A percentile compares a stretch with the other conserved stretches of the same genome.
These are phyloP conservation scores for Agrochola lota DNA, from an alignment of 2,888 invertebrate genomes.

Conservation along the genomic window DNA sequence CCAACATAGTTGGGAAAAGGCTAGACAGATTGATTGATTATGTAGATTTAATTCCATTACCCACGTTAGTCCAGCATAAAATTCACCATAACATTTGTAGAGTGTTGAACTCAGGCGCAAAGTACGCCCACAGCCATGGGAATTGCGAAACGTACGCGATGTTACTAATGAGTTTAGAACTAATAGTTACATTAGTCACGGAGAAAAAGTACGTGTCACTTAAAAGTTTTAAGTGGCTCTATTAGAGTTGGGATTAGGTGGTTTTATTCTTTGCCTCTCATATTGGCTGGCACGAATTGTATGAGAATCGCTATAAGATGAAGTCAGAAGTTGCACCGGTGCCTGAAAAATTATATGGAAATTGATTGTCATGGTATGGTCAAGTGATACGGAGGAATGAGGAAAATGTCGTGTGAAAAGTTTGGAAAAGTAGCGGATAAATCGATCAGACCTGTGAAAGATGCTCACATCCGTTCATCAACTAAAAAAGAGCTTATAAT, in stretches of 20 bases:
- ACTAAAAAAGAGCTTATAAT: too few species aligned
- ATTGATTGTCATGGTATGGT: background rate
- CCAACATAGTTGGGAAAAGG: too few species aligned
- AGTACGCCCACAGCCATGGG: slow-evolving; percentile 28
- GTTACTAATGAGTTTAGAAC: slow-evolving; percentile 40
- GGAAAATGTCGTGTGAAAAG: too few species aligned
- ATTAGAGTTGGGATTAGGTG: background rate
- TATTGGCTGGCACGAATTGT: background rate
- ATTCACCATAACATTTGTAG: slow-evolving; percentile 44
- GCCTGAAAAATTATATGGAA: background rate
- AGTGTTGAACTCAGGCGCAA: slow-evolving; percentile 45
- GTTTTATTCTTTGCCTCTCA: background rate
- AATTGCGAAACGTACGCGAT: slow-evolving; percentile 25
- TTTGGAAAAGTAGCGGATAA: too few species aligned
- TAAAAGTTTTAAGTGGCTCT: slow-evolving; percentile 4
- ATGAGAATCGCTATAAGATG: background rate
- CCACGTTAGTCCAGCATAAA: slow-evolving; percentile 16
- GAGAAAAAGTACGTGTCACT: slow-evolving; percentile 12
- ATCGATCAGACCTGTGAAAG: too few species aligned
- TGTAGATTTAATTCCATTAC: slow-evolving; percentile 7
- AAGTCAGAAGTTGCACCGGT: background rate
- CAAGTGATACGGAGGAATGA: background rate
- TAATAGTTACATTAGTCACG: slow-evolving; percentile 25
- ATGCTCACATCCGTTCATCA: too few species aligned
- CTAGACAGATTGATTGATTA: background rate